phyloP scores from a whole-genome alignment of 2,113 vertebrate species.

The Meles meles region DNA sequence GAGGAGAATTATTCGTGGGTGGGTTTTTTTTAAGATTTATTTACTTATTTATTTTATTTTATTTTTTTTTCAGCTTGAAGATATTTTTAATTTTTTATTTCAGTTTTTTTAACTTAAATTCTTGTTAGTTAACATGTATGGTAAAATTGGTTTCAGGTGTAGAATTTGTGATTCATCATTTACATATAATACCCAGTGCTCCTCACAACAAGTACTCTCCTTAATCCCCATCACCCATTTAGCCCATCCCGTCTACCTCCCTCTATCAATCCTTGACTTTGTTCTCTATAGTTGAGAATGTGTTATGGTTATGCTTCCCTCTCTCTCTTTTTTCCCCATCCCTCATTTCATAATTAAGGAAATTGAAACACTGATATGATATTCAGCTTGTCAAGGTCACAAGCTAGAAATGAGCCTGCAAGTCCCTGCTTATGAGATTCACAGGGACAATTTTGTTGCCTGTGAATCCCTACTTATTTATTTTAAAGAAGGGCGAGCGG shows the following conservation, averaged over 20 bases:
- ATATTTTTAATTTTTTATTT: background rate
- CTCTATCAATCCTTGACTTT: background rate
- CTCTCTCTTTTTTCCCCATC: background rate
- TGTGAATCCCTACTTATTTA: too few species aligned
- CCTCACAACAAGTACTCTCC: background rate
- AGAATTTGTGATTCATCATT: background rate
- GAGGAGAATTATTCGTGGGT: background rate
- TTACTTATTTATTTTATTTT: too few species aligned
- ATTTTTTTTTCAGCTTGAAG: background rate
- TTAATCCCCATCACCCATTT: background rate
- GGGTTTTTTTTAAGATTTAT: background rate
- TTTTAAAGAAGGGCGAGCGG: background rate
- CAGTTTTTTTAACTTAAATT: background rate
- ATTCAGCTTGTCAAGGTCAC: background rate
- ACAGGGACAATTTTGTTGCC: background rate
- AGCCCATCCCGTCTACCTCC: background rate
- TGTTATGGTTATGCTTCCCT: background rate
- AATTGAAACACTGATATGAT: background rate
- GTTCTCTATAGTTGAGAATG: background rate
- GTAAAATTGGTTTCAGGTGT: background rate
- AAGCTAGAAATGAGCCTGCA: background rate
- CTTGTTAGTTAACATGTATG: background rate
- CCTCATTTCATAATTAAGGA: background rate
- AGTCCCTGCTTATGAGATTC: background rate
- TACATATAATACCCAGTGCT: background rate